Base-by-base conservation (phyloP, 2,888 invertebrate species). In the Papilio demoleus region DNA sequence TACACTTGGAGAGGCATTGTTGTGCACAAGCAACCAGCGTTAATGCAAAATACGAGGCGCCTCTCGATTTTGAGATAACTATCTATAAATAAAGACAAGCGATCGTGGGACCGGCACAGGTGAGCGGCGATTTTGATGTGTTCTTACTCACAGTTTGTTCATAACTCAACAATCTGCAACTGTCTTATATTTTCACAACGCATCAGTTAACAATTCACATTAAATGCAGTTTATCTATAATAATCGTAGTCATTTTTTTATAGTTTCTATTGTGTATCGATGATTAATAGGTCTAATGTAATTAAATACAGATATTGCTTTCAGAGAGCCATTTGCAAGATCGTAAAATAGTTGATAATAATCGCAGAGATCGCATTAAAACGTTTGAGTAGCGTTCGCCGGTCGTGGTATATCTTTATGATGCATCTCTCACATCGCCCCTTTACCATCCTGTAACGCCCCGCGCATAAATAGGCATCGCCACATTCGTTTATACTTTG, bases 1-100 rank as follows among this genome's bases (percentile, higher is more conserved):
- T 84, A 80, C 84, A 79, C 81, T 79, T 79, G 81, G 83, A 75
- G 71, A 81, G 79, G 81, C 83, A 86, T 87, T 88, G 84, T 86
- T 83, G 80, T 82, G 81, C 80, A 85, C 82, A 86, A 84, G 81
- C 83, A 86, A 88, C 82, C 84, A 87, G 77, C 84, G 84, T 88
- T 90, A 68, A 90, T 91, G 90, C 89, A 90, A 90, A 92, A 84
- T 87, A 85, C 88, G 83, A 87, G 84, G 86, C 85, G 83, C 89
- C 89, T 89, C 89, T 91, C 90, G 83, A 86, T 88, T 88, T 82
- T 83, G 79, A 81, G 86, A 89, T 88, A 76, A 73, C 76, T 76
- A 88, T 88, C 86, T 88, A 88, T 88, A 88, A 86, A 87, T 87
- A 81, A 85, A 87, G 83, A 85, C 81, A 84, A 86, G 80, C 81